phyloP scores from a whole-genome alignment of 2,113 vertebrate species.

The Phaethon lepturus region DNA sequence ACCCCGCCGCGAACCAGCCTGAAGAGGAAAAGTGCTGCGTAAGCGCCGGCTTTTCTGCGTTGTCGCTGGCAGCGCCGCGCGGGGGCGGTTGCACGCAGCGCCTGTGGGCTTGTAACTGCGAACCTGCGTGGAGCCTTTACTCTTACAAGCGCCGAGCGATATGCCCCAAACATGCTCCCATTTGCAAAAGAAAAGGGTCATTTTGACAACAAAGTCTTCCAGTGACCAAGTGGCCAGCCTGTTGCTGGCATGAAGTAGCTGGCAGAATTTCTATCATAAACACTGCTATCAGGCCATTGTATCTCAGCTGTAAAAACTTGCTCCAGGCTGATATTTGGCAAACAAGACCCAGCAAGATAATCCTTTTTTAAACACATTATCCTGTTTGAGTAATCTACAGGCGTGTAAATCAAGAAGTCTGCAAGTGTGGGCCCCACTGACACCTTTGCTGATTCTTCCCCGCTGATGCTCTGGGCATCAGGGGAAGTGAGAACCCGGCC shows the following conservation, averaged over 20 bases:
- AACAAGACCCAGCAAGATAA: slow-evolving; percentile 20
- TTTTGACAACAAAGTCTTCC: neutral
- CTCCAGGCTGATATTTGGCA: neutral
- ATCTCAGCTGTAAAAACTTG: slow-evolving; percentile 12
- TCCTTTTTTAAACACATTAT: neutral
- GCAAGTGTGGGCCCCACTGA: neutral
- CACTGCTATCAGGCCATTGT: neutral
- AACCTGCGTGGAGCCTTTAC: neutral
- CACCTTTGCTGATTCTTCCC: neutral
- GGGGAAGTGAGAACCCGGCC: neutral
- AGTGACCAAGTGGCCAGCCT: neutral
- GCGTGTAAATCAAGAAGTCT: neutral
- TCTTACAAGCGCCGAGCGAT: neutral
- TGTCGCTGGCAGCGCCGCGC: neutral
- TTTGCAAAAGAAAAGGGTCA: neutral
- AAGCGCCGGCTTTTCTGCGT: neutral
- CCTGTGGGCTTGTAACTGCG: neutral
- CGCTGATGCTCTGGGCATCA: neutral
- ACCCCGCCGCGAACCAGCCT: neutral
- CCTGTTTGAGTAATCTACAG: neutral
- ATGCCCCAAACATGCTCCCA: neutral
- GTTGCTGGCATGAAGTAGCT: neutral
- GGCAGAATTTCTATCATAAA: neutral
- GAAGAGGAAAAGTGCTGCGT: neutral
- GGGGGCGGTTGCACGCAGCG: neutral